Base-by-base conservation (phyloP, 2,888 invertebrate species). In the Spodoptera picta region DNA sequence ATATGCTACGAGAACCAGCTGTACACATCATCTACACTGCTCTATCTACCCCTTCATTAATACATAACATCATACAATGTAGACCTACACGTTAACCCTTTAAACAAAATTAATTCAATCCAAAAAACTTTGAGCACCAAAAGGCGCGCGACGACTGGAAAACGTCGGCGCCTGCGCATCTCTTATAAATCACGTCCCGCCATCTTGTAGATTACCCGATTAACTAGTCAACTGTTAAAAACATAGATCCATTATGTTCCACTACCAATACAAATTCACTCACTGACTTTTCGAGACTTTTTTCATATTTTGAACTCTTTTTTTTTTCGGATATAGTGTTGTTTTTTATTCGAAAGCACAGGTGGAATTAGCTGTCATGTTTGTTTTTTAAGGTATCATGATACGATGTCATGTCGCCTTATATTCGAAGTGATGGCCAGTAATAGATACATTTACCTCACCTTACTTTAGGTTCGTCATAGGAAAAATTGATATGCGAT, bases 121-220 rank as follows among this genome's bases (percentile, higher is more conserved):
- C 10, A 0, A 43, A 56, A 56, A 83, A 90, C 77, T 91, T 92
- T 90, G 90, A 85, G 85, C 80, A 81, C 61, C 88, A 60, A 69
- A 79, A 77, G 72, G 75, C 73, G 77, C 79, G 77, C 75, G 70
- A 58, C 73, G 75, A 47, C 82, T 82, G 74, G 82, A 81, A 80
- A 76, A 82, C 89, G 90, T 92, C 91, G 92, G 92, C 92, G 92
- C 91, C 90, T 89, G 88, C 81, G 83, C 86, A 81, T 87, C 88
- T 76, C 81, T 84, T 84, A 91, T 89, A 91, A 92, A 91, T 91
- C 90, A 90, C 87, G 74, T 51, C 70, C 87, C 84, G 88, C 87
- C 91, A 88, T 91, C 87, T 90, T 90, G 84, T 84, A 90, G 90
- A 92, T 92, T 87, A 90, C 83, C 85, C 87, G 92, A 92, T 92